Evolutionary conservation across 2,113 vertebrate species (phyloP), one percentile per base, ranked within the genome.

Genomic region (Silurus glanis): DNA sequence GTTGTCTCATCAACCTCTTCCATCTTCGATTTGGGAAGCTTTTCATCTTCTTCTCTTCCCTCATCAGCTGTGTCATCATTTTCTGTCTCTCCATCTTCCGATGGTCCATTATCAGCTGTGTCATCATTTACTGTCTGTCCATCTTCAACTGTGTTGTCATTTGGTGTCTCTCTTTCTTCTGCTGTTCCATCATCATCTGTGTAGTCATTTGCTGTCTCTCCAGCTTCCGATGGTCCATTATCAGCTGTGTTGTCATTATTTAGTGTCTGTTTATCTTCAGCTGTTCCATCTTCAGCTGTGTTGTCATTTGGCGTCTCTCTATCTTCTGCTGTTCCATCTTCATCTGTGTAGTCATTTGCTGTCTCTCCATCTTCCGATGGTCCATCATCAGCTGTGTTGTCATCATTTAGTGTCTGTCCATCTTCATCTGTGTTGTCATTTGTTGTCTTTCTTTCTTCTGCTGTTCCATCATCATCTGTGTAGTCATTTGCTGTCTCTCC

Each of bases 281-380:
- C 51, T 72, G 74, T 80, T 6, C 37, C 37, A 37, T 37, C 80
- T 83, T 90, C 88, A 83, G 72, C 71, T 67, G 86, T 84, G 9
- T 59, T 61, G 6, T 69, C 71, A 74, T 61, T 84, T 25, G 66
- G 45, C 8, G 56, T 28, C 12, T 49, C 59, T 62, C 19, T 76
- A 56, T 82, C 71, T 58, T 89, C 19, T 51, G 37, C n/a, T 69
- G 83, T 47, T 75, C 21, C 28, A 45, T 76, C 56, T 16, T 85
- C 58, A 83, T 78, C 37, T 69, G 58, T 72, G 37, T 37, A 37
- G 37, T 3, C 3, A 37, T 37, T 37, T 37, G 37, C 37, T 37
- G 37, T 37, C 37, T 37, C 37, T 58, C 4, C 69, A 64, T 58
- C 49, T 49, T 81, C 21, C 56, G 0, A 13, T 84, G 55, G 14